Evolutionary conservation across 2,797 vertebrate species (phyloP), one percentile per base, ranked within the genome.

Genomic region (Manis crassicaudata): DNA sequence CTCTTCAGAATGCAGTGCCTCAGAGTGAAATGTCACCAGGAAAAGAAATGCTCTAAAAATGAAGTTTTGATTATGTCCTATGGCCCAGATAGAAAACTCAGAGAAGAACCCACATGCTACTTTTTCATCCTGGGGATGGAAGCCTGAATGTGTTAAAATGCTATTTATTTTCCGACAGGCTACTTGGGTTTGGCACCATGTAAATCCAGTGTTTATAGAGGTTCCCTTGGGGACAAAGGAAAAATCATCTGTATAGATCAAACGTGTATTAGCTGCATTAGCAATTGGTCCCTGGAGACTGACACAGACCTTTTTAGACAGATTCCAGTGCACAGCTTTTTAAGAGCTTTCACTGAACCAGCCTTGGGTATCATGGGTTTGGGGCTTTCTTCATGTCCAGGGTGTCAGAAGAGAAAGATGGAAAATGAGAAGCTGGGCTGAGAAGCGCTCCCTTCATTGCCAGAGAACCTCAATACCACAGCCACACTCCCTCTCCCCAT

Each of bases 221-320:
- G 95, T 95, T 86, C 96, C 97, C 93, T 67, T 73, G 92, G 90
- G 95, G 96, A 97, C 90, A 91, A 91, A 95, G 83, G 94, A 68
- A 97, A 96, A 97, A 91, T 96, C 95, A 88, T 98, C 96, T 96
- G 85, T 97, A 92, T 89, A 96, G 97, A 97, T 97, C 96, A 96
- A 96, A 96, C 3, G 73, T 76, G 94, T 94, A 97, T 97, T 96
- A 95, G 97, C 87, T 72, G 29, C 96, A 96, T 97, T 97, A 96
- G 95, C 58, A 58, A 96, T 95, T 65, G 94, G 95, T 93, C 96
- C 94, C 96, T 6, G 16, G 95, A 97, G 97, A 97, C 96, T 80
- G 95, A 88, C 90, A 96, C 91, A 97, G 93, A 97, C 88, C 43
- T 95, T 98, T 94, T 93, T 67, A 97, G 94, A 95, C 93, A 95